A percentile compares a stretch with the other conserved stretches of the same genome.
phyloP scores from a whole-genome alignment of 2,797 vertebrate species.

The Ara ararauna region DNA sequence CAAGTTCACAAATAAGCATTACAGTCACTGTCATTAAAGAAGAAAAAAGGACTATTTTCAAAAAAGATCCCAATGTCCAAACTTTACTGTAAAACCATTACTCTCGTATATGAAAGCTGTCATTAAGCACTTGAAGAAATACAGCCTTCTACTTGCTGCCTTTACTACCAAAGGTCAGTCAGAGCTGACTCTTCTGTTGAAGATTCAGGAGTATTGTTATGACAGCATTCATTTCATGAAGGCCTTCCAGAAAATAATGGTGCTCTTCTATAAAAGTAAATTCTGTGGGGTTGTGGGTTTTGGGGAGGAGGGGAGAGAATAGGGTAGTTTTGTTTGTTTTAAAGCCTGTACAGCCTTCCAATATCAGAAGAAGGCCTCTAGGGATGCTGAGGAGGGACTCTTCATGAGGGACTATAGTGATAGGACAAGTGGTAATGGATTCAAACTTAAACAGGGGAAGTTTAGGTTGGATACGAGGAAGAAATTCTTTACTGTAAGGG shows the following conservation, averaged over 20 bases:
- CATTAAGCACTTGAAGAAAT: slow-evolving; percentile 82
- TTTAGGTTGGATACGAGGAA: too few relatives aligned
- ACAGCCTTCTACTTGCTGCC: slow-evolving; percentile 95
- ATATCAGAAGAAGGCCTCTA: too few relatives aligned
- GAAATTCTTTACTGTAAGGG: too few relatives aligned
- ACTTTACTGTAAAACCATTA: not conserved
- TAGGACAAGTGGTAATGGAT: too few relatives aligned
- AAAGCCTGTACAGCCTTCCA: not conserved
- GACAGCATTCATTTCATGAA: slow-evolving; percentile 99
- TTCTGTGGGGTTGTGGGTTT: not conserved
- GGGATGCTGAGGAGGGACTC: too few relatives aligned
- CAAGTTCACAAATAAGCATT: not conserved
- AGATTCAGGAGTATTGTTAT: slow-evolving; percentile 98
- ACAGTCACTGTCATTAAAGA: not conserved
- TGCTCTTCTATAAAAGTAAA: slow-evolving; percentile 97
- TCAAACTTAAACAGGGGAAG: too few relatives aligned
- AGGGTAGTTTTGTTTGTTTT: not conserved
- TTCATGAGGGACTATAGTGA: too few relatives aligned
- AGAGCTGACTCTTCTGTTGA: slow-evolving; percentile 93
- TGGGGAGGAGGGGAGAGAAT: not conserved
- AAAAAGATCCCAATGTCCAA: not conserved
- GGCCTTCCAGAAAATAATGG: slow-evolving; percentile 98
- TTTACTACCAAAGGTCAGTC: slow-evolving; percentile 96
- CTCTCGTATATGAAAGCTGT: not conserved
- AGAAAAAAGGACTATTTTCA: not conserved